Percentiles rank a stretch among this genome's conserved stretches.
phyloP scores from a whole-genome alignment of 2,113 vertebrate genomes.

The Gadus macrocephalus region DNA sequence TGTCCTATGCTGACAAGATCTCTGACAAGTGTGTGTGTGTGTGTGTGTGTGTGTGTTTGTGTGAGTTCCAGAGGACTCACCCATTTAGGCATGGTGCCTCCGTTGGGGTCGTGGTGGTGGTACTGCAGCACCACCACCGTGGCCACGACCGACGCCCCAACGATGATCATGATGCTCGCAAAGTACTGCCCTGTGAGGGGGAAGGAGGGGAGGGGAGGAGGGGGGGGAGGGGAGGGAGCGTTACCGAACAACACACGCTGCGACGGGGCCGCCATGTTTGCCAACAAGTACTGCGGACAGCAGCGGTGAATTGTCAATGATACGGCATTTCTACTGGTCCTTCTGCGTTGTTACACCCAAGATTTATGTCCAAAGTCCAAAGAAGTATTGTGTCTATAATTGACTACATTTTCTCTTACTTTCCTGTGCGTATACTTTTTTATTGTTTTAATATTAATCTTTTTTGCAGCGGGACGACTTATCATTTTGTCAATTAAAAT shows the following conservation, averaged over 20 bases:
- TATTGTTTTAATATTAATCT: slow-evolving; percentile 13
- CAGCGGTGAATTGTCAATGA: slow-evolving; percentile 27
- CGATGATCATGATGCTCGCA: slow-evolving; percentile 81
- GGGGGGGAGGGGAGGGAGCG: slow-evolving; percentile 28
- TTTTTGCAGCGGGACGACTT: slow-evolving; percentile 31
- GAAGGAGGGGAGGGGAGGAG: slow-evolving; percentile 26
- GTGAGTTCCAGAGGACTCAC: slow-evolving; percentile 48
- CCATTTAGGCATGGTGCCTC: slow-evolving; percentile 80
- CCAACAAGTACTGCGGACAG: slow-evolving; percentile 31
- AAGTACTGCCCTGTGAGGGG: slow-evolving; percentile 75
- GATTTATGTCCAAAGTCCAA: slow-evolving; percentile 52
- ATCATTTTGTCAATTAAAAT: slow-evolving; percentile 48
- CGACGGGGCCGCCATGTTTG: slow-evolving; percentile 7
- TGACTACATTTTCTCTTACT: slow-evolving; percentile 23
- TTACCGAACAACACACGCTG: not conserved
- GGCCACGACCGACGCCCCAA: slow-evolving; percentile 78
- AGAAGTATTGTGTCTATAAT: slow-evolving; percentile 33
- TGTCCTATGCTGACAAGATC: no score
- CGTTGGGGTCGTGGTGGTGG: slow-evolving; percentile 78
- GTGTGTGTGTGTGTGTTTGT: no score
- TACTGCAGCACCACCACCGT: slow-evolving; percentile 79
- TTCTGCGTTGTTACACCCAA: slow-evolving; percentile 33
- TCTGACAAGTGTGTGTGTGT: no score
- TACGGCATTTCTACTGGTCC: slow-evolving; percentile 4
- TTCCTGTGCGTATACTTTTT: no score